These are phyloP conservation scores for Dendrocopos noguchii DNA, from an alignment of 2,113 vertebrate genomes.

Conservation along the genomic window DNA sequence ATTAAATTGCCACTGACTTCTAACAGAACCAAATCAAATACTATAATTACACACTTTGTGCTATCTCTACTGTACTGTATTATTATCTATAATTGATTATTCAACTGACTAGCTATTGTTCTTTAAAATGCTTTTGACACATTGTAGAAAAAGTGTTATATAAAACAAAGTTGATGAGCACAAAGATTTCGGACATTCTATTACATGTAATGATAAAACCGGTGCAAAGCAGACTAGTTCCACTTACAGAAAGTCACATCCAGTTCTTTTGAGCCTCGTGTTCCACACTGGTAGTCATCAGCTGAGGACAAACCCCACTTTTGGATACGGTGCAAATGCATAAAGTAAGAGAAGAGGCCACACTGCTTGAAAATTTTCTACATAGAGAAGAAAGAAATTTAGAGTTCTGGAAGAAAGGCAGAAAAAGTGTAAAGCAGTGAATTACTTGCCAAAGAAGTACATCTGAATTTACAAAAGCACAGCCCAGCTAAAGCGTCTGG, in stretches of 20 bases:
- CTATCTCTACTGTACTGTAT: slow-evolving; percentile 60
- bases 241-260: neutral
- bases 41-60: slow-evolving; percentile 63
- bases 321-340: neutral
- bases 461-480: neutral
- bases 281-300: neutral
- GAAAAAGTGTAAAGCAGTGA: neutral
- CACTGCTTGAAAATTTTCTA: neutral
- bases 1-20: slow-evolving; percentile 63
- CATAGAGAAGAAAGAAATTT: neutral
- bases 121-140: slow-evolving; percentile 56
- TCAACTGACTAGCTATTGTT: slow-evolving; percentile 55
- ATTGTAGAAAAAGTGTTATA: slow-evolving; percentile 23
- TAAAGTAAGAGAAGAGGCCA: neutral
- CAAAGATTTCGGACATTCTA: slow-evolving; percentile 55
- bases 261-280: neutral
- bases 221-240: neutral
- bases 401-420: neutral
- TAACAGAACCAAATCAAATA: slow-evolving; percentile 65
- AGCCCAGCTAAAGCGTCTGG: neutral
- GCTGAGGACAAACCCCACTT: neutral
- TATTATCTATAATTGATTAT: slow-evolving; percentile 66
- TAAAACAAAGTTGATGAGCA: slow-evolving; percentile 58
- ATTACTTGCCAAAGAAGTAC: neutral
- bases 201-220: slow-evolving; percentile 2